A percentile compares a stretch with the other conserved stretches of the same genome.
phyloP scores from a whole-genome alignment of 1,140 invertebrate genomes.

The Nasonia vitripennis region DNA sequence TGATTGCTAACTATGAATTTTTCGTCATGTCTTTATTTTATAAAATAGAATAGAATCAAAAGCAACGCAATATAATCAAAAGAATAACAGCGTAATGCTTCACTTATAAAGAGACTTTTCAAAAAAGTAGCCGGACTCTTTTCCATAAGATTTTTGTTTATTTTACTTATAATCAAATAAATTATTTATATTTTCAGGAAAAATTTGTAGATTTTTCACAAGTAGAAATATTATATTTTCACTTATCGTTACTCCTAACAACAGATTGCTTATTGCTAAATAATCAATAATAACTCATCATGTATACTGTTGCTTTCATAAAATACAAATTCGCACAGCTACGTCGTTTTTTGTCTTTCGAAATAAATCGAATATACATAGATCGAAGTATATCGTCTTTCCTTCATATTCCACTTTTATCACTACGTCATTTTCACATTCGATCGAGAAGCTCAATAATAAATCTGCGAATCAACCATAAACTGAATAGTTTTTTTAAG shows the following conservation, averaged over 20 bases:
- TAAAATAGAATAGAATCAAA: slow-evolving; percentile 47
- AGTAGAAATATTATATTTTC: slow-evolving; percentile 61
- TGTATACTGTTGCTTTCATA: slow-evolving; percentile 35
- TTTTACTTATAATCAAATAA: slow-evolving; percentile 32
- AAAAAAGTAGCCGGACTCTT: neutral
- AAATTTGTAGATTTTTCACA: slow-evolving; percentile 40
- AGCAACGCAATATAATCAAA: slow-evolving; percentile 43
- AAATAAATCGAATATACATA: slow-evolving; percentile 21
- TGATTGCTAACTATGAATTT: slow-evolving; percentile 37
- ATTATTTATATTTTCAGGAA: slow-evolving; percentile 30
- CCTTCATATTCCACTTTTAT: neutral
- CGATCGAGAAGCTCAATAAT: slow-evolving; percentile 15
- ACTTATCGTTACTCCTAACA: slow-evolving; percentile 59
- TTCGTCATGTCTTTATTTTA: slow-evolving; percentile 26
- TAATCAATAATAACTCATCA: slow-evolving; percentile 43
- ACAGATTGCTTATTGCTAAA: slow-evolving; percentile 56
- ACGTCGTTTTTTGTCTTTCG: neutral
- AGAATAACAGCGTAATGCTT: slow-evolving; percentile 22
- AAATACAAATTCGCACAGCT: slow-evolving; percentile 40
- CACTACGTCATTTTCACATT: neutral
- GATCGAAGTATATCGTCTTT: neutral
- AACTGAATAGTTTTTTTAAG: slow-evolving; percentile 32
- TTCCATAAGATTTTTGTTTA: slow-evolving; percentile 22
- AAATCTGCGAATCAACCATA: slow-evolving; percentile 12
- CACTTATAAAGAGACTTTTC: neutral